A percentile compares a stretch with the other conserved stretches of the same genome.
Conservation (phyloP, 2,888 invertebrate species). For the Dicranocentrus wangi region DNA sequence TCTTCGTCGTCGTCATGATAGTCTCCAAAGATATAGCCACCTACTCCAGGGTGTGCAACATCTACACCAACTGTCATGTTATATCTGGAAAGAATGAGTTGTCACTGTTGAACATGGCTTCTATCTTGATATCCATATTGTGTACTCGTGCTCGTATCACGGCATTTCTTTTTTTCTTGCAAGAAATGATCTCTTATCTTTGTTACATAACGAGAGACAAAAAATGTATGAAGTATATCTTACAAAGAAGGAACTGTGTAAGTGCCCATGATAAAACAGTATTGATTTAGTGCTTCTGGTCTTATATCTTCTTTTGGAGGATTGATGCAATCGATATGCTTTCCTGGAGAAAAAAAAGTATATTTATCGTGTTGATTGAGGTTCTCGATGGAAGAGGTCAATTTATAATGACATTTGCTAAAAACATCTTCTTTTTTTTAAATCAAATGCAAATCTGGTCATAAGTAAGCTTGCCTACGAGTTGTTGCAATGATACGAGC, state of each 20-base stretch:
- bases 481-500: slow-evolving; percentile 73
- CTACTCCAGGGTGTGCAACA: slow-evolving; percentile 74
- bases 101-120: too few species aligned
- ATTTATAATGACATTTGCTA: too few species aligned
- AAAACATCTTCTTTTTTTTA: slow-evolving; percentile 1
- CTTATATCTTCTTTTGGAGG: slow-evolving; percentile 71
- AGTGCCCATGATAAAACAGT: slow-evolving; percentile 73
- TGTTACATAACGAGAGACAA: not conserved
- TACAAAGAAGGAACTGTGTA: slow-evolving; percentile 73
- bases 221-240: slow-evolving; percentile 35
- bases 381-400: too few species aligned
- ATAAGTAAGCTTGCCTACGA: slow-evolving; percentile 73
- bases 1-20: slow-evolving; percentile 71
- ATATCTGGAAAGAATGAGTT: slow-evolving; percentile 51
- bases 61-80: slow-evolving; percentile 74
- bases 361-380: too few species aligned
- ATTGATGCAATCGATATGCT: slow-evolving; percentile 71
- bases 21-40: slow-evolving; percentile 72
- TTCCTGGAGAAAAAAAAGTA: slow-evolving; percentile 60
- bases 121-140: too few species aligned
- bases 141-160: too few species aligned
- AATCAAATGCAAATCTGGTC: too few species aligned
- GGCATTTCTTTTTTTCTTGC: too few species aligned
- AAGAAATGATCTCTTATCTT: too few species aligned
- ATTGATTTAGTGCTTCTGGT: slow-evolving; percentile 69